A percentile compares a stretch with the other conserved stretches of the same genome.
These are phyloP conservation scores for Aradophagus sp. DNA, from an alignment of 1,140 invertebrate genomes.

Conservation along the genomic window DNA sequence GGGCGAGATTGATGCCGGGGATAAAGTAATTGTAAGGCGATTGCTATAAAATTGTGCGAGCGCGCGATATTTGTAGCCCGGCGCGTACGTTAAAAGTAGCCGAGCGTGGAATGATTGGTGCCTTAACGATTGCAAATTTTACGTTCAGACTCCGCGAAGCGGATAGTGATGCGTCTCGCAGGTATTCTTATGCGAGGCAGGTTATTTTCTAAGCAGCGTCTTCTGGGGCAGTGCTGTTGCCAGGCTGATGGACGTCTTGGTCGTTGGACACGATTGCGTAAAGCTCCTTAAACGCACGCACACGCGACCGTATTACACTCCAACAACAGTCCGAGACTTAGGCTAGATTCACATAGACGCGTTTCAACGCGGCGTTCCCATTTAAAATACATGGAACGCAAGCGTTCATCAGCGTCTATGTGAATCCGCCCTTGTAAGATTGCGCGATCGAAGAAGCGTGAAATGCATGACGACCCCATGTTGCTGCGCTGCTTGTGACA, in stretches of 20 bases:
- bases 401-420: too few species aligned
- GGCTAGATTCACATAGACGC: too few species aligned
- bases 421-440: too few species aligned
- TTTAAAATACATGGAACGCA: too few species aligned
- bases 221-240: slow-evolving; percentile 47
- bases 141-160: slow-evolving; percentile 54
- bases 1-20: too few species aligned
- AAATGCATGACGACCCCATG: slow-evolving; percentile 41
- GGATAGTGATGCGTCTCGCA: slow-evolving; percentile 58
- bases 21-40: too few species aligned
- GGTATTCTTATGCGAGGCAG: slow-evolving; percentile 51
- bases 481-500: slow-evolving; percentile 29
- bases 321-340: slow-evolving; percentile 40
- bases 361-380: too few species aligned
- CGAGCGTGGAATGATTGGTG: slow-evolving; percentile 45
- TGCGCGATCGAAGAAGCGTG: slow-evolving; percentile 46
- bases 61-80: slow-evolving; percentile 23
- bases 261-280: slow-evolving; percentile 48
- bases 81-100: slow-evolving; percentile 35
- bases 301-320: slow-evolving; percentile 44
- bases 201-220: slow-evolving; percentile 49
- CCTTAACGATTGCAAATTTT: slow-evolving; percentile 58
- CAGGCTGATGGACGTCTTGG: slow-evolving; percentile 33
- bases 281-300: slow-evolving; percentile 49
- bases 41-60: slow-evolving; percentile 10